Conservation (phyloP, 1,140 invertebrate species). For the Oncopeltus fasciatus region DNA sequence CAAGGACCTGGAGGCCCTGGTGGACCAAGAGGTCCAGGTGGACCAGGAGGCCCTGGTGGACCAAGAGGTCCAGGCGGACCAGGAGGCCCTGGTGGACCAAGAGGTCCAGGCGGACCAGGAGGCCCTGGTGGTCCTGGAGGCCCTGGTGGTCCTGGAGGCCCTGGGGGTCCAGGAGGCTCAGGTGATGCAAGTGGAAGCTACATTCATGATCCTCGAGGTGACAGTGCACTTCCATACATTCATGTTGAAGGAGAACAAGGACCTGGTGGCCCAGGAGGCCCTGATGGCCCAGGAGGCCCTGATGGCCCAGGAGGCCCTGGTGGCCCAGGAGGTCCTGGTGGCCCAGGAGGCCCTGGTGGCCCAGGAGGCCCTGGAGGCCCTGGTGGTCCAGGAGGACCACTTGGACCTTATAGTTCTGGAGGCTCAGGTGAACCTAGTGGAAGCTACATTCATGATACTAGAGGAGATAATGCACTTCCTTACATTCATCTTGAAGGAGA, state of each 20-base stretch:
- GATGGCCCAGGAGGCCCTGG: constrained; percentile 29
- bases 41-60: constrained; percentile 7
- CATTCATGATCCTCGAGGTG: constrained; percentile 9
- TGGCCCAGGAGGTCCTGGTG: constrained; percentile 7
- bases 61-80: neutral
- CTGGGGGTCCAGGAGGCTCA: constrained; percentile 24
- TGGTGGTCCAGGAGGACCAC: neutral
- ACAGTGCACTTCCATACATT: constrained; percentile 9
- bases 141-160: neutral
- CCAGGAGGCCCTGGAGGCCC: neutral
- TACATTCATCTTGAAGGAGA: constrained; percentile 27
- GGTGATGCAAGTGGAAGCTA: constrained; percentile 28
- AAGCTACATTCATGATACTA: constrained; percentile 27
- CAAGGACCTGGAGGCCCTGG: constrained; percentile 25
- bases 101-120: neutral
- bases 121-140: constrained; percentile 3
- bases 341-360: constrained; percentile 5
- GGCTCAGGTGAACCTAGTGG: constrained; percentile 24
- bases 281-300: neutral
- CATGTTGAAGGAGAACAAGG: neutral
- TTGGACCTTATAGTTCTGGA: neutral
- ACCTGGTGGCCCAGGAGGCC: constrained; percentile 26
- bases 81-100: neutral
- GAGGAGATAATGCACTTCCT: constrained; percentile 27
- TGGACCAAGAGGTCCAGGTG: constrained; percentile 27